Percentiles rank a stretch among this genome's conserved stretches.
Evolutionary conservation across 2,888 invertebrate genomes (phyloP).

Genomic region (Macrophya annulata): DNA sequence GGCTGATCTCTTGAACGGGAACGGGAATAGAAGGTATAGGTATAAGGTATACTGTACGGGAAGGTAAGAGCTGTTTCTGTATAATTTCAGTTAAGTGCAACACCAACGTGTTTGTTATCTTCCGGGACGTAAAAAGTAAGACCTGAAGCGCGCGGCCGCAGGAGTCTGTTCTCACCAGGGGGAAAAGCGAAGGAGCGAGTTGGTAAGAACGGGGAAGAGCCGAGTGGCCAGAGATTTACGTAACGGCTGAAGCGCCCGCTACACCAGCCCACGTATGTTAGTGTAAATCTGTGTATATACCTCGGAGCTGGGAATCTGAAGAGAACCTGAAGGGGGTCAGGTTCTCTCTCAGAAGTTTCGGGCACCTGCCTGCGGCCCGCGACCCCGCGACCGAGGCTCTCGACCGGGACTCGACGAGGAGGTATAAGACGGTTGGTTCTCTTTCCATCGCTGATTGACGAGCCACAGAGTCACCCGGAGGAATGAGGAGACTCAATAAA

Average conservation of each 20-base stretch:
- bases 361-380: constrained; percentile 73
- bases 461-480: constrained; percentile 72
- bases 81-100: constrained; percentile 60
- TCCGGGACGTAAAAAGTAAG: constrained; percentile 57
- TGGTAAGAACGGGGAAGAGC: constrained; percentile 50
- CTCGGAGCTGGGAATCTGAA: constrained; percentile 29
- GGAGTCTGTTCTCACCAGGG: constrained; percentile 56
- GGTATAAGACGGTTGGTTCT: constrained; percentile 65
- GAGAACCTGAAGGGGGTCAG: constrained; percentile 62
- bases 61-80: constrained; percentile 25
- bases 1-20: background rate
- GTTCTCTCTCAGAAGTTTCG: constrained; percentile 60
- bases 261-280: constrained; percentile 67
- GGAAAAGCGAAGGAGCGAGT: constrained; percentile 39
- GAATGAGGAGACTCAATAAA: constrained; percentile 72
- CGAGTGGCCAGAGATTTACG: constrained; percentile 68
- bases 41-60: background rate
- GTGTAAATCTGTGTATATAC: constrained; percentile 15
- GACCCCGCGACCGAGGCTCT: constrained; percentile 65
- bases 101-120: constrained; percentile 56
- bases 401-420: constrained; percentile 54
- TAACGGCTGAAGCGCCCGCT: constrained; percentile 67
- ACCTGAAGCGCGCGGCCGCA: constrained; percentile 26
- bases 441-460: constrained; percentile 74
- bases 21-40: background rate